Conservation (phyloP, 2,113 vertebrate genomes). For the Corapipo altera region DNA sequence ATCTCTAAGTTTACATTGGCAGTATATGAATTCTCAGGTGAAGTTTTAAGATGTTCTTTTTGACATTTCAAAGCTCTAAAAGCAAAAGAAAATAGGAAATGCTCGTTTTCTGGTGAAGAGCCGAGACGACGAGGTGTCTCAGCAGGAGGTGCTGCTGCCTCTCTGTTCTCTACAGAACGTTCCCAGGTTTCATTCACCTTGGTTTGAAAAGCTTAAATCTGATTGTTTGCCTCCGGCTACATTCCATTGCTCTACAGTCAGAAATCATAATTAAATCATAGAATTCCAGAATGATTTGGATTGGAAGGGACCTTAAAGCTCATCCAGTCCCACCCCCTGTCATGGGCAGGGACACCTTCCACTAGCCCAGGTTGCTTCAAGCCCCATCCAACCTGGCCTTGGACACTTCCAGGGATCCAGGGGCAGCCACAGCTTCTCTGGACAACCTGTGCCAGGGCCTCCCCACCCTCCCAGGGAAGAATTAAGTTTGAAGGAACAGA, state of each 20-base stretch:
- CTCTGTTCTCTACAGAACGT: background rate
- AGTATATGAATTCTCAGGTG: background rate
- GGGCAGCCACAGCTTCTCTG: background rate
- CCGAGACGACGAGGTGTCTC: background rate
- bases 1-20: background rate
- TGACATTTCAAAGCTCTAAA: background rate
- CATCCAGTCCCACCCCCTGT: background rate
- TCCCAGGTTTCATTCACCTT: background rate
- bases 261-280: background rate
- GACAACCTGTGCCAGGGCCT: background rate
- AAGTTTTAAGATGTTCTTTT: background rate
- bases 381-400: background rate
- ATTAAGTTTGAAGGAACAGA: background rate
- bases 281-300: background rate
- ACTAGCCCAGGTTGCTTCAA: background rate
- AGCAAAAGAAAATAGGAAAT: background rate
- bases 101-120: background rate
- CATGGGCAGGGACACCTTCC: background rate
- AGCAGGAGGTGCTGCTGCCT: background rate
- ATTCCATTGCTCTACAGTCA: background rate
- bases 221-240: background rate
- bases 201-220: background rate
- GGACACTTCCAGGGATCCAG: background rate
- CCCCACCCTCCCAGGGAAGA: background rate
- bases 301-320: background rate